phyloP scores from a whole-genome alignment of 2,113 vertebrate genomes.

The Phocoena phocoena region DNA sequence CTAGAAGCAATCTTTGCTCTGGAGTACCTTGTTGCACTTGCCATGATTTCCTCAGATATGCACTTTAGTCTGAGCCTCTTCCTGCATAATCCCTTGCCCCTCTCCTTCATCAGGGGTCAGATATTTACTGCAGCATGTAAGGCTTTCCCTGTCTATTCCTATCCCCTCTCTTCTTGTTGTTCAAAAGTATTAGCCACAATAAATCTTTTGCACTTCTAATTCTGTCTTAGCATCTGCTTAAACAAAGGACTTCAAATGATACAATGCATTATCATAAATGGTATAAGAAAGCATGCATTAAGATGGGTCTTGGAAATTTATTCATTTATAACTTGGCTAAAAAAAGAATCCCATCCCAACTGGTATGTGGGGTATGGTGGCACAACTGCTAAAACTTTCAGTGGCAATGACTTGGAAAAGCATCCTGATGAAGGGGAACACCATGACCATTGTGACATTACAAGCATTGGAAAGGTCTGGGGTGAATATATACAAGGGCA shows the following conservation, averaged over 20 bases:
- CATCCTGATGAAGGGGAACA: not conserved
- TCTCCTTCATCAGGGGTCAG: not conserved
- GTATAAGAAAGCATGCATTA: not conserved
- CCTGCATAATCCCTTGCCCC: not conserved
- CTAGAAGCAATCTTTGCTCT: not conserved
- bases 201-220: not conserved
- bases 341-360: not conserved
- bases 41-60: constrained; percentile 3
- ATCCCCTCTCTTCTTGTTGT: not conserved
- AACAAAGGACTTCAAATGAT: not conserved
- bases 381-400: not conserved
- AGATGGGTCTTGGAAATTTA: not conserved
- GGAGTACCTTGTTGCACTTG: not conserved
- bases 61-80: not conserved
- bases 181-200: not conserved
- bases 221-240: not conserved
- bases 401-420: not conserved
- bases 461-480: not conserved
- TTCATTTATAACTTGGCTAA: not conserved
- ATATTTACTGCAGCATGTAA: not conserved
- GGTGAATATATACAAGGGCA: not conserved
- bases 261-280: not conserved
- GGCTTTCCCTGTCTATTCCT: not conserved
- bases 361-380: not conserved
- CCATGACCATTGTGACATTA: not conserved